Evolutionary conservation across 1,140 invertebrate species (phyloP).

Genomic region (Atta texana): DNA sequence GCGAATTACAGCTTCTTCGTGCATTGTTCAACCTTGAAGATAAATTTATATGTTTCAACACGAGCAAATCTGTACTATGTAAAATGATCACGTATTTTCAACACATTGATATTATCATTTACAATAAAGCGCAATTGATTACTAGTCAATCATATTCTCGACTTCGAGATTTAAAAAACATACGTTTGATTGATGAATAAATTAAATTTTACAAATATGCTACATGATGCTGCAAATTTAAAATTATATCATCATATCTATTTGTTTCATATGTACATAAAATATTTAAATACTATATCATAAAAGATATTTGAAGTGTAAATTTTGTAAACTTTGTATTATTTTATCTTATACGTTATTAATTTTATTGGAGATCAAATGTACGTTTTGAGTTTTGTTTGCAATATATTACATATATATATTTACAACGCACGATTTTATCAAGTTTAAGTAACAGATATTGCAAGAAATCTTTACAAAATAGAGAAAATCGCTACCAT

Average conservation of each 20-base stretch:
- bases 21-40: constrained; percentile 10
- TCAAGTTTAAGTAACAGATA: neutral
- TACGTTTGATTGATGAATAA: neutral
- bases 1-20: neutral
- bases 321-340: neutral
- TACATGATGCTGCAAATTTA: neutral
- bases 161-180: neutral
- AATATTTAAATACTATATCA: neutral
- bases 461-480: neutral
- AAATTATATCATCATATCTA: neutral
- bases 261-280: neutral
- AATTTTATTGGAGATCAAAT: neutral
- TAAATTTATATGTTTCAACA: neutral
- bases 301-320: too few relatives aligned
- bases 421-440: neutral
- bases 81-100: neutral
- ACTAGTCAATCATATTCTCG: neutral
- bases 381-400: neutral
- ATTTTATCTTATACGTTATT: neutral
- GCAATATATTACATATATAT: too few relatives aligned
- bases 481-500: too few relatives aligned
- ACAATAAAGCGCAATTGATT: neutral
- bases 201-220: neutral
- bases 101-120: neutral
- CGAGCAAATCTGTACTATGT: neutral